Percentiles rank a stretch among this genome's conserved stretches.
Evolutionary conservation across 1,140 invertebrate genomes (phyloP).

Genomic region (Hycleus phaleratus): DNA sequence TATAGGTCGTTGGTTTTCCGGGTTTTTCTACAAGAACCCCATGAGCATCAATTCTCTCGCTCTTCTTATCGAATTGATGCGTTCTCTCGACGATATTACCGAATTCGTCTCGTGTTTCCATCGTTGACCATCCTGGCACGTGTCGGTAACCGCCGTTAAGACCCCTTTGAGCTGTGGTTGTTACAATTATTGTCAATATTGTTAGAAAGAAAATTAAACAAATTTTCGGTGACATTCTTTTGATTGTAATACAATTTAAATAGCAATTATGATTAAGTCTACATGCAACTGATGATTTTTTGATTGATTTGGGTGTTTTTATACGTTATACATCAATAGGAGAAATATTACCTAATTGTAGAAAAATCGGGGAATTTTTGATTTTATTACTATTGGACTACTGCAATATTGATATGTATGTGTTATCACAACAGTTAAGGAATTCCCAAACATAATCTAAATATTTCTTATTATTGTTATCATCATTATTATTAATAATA

Average conservation of each 20-base stretch:
- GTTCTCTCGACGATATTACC: background rate
- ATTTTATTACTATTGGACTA: background rate
- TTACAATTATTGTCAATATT: background rate
- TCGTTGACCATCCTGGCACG: background rate
- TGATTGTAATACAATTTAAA: background rate
- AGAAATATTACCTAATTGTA: too few species aligned
- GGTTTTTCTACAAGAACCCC: background rate
- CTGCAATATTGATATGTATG: slow-evolving; percentile 8
- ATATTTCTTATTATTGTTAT: background rate
- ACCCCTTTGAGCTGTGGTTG: background rate
- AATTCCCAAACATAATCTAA: background rate
- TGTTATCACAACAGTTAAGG: slow-evolving; percentile 5
- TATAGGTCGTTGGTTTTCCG: background rate
- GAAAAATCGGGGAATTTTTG: too few species aligned
- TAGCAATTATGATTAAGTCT: too few species aligned
- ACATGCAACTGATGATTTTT: too few species aligned
- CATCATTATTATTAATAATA: background rate
- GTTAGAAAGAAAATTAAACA: background rate
- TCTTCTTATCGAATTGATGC: background rate
- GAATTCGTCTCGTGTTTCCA: background rate
- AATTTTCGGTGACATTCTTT: background rate
- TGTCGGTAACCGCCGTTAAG: background rate
- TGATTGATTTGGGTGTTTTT: too few species aligned
- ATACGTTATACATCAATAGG: too few species aligned
- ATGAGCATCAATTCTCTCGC: background rate